Evolutionary conservation across 1,140 invertebrate species (phyloP), one percentile per base, ranked within the genome.

Genomic region (Megalonaias nervosa): DNA sequence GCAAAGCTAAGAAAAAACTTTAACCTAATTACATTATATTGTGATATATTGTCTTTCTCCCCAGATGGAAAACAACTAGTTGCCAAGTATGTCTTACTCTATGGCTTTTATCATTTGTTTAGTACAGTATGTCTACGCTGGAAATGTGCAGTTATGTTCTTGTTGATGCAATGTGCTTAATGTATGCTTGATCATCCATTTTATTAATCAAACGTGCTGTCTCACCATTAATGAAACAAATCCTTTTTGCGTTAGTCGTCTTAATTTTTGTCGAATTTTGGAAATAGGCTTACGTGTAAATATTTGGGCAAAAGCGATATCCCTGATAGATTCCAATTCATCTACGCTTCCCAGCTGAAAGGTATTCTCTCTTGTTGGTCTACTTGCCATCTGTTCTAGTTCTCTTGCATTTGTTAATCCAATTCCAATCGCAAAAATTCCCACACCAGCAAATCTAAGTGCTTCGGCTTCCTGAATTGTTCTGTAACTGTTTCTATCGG

Each of bases 341-440:
- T 71, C 60, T 13, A 68, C 48, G 12, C 48, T 19, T 23, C 65
- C 19, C 21, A 81, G 38, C 17, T 71, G 15, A 64, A 79, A 81
- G 17, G 75, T 75, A 68, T 83, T 81, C 62, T 84, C 80, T 13
- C 74, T 58, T 9, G 71, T 23, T 26, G 87, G 87, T 15, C 80
- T 74, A 65, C 81, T 84, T 14, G 82, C 83, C 26, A 89, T 77
- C 58, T 55, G 38, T 61, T 88, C 85, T n/a, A 70, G 71, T 26
- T 72, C 67, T 2, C 69, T 65, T 12, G 67, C 60, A 16, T 81
- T 78, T 11, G 80, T 67, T 56, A 82, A 72, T 13, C 80, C 81
- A 61, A 84, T 69, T 15, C 81, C 83, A 56, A 86, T 76, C 6
- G 73, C 80, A 65, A 85, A 79, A 15, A 87, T 73, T 64, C 74